Percentiles rank a stretch among this genome's conserved stretches.
These are phyloP conservation scores for Caenorhabditis wallacei DNA, from an alignment of 2,888 invertebrate genomes.

Conservation along the genomic window DNA sequence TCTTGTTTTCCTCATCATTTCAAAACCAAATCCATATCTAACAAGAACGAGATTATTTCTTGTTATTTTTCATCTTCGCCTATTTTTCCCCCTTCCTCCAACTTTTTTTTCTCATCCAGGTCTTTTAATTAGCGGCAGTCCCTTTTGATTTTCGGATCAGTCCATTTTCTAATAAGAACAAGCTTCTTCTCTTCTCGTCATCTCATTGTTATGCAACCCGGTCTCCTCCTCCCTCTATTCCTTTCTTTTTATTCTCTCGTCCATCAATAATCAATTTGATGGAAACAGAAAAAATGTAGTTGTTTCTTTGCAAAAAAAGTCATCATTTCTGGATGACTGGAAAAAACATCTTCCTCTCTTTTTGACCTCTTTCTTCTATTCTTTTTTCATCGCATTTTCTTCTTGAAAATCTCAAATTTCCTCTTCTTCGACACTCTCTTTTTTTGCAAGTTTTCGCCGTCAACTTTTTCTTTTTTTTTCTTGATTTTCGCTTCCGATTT, in stretches of 20 bases:
- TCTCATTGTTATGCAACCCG: constrained; percentile 56
- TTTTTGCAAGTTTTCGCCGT: constrained; percentile 6
- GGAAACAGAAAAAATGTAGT: not conserved
- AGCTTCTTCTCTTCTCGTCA: constrained; percentile 24
- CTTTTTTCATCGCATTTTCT: constrained; percentile 12
- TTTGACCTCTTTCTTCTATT: constrained; percentile 41
- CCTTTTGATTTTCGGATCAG: constrained; percentile 34
- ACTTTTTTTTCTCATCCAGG: not conserved
- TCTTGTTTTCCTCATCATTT: too few relatives aligned
- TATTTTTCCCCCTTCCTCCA: constrained; percentile 1
- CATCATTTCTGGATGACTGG: constrained; percentile 25
- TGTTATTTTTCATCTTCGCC: constrained; percentile 14
- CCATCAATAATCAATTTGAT: constrained; percentile 62
- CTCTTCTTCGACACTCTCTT: constrained; percentile 28
- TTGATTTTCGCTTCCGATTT: constrained; percentile 16
- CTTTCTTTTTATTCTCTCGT: constrained; percentile 21
- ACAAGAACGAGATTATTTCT: not conserved
- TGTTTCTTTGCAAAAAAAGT: not conserved
- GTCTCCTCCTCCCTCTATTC: not conserved
- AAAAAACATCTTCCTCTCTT: constrained; percentile 17
- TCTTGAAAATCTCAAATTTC: constrained; percentile 57
- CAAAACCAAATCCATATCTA: too few relatives aligned
- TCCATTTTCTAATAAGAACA: constrained; percentile 16
- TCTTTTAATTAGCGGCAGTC: constrained; percentile 43
- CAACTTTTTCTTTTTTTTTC: not conserved